Base-by-base conservation (phyloP, 2,113 vertebrate species). In the Dicaeum eximium region DNA sequence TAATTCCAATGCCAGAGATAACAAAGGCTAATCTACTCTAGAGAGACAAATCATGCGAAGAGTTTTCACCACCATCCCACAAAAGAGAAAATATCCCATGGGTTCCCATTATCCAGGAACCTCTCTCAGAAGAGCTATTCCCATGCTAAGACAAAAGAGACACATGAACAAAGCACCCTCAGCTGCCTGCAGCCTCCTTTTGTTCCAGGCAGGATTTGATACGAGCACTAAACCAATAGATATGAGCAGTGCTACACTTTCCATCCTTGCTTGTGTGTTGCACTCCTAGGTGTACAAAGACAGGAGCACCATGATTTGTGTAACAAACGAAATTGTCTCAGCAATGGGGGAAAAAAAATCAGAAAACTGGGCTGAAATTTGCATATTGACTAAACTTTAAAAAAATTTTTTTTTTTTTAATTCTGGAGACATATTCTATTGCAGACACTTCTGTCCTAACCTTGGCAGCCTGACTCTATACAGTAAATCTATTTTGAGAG, bases 1-100 rank as follows among this genome's bases (percentile, higher is more conserved):
- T 93, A 88, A 94, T 92, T 91, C 51, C 87, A 95, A 5, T 88
- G 74, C 81, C 57, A 77, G 13, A 85, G 58, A 88, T 80, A 95
- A 96, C 89, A 91, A 96, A 90, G 51, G 40, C 69, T 88, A 74
- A 93, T 74, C 91, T 70, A 62, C 33, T 92, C 58, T 38, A 77
- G 24, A 90, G 54, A 87, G 33, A 83, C 58, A 91, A 95, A 87
- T 60, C 62, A 78, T 7, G 35, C 62, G 48, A 60, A 73, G 65
- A 53, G 42, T 73, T 96, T 94, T 83, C 86, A 91, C 30, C 58
- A 90, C 38, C n/a, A 11, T 83, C 83, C 75, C 78, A 74, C 90
- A 75, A 74, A 90, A 58, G 75, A 88, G 51, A 88, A 86, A 93
- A 86, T 47, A 89, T 53, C 91, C 57, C 57, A 60, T 74, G 61